Conservation (phyloP, 2,888 invertebrate species). For the Dasysyrphus tricinctus region DNA sequence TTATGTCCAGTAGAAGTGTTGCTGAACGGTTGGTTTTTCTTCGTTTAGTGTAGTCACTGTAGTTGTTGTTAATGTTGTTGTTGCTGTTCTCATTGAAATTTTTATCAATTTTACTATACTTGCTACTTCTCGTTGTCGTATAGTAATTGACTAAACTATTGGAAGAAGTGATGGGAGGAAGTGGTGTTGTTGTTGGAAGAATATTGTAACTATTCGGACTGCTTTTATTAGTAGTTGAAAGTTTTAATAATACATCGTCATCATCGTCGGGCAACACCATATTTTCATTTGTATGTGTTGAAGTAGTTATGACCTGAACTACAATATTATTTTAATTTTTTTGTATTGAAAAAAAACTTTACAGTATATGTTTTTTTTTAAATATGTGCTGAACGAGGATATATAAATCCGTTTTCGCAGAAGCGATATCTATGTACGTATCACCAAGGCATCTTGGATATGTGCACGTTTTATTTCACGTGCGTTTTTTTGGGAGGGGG, state of each 20-base stretch:
- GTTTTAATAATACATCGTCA: slow-evolving; percentile 68
- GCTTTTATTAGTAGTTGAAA: slow-evolving; percentile 61
- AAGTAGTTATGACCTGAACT: slow-evolving; percentile 69
- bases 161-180: slow-evolving; percentile 17
- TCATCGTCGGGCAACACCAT: slow-evolving; percentile 75
- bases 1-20: slow-evolving; percentile 24
- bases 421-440: slow-evolving; percentile 49
- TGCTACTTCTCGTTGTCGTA: slow-evolving; percentile 54
- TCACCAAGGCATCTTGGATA: slow-evolving; percentile 69
- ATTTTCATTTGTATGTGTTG: slow-evolving; percentile 72
- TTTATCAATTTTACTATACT: slow-evolving; percentile 48
- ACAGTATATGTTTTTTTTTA: not conserved
- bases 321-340: slow-evolving; percentile 7
- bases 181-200: slow-evolving; percentile 36
- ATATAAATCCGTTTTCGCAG: slow-evolving; percentile 34
- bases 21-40: slow-evolving; percentile 53
- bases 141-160: slow-evolving; percentile 39
- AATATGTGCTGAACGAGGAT: slow-evolving; percentile 20
- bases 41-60: slow-evolving; percentile 71
- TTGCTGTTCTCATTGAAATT: slow-evolving; percentile 60
- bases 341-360: slow-evolving; percentile 21
- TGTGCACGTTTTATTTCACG: slow-evolving; percentile 44
- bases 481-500: not conserved
- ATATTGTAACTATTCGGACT: slow-evolving; percentile 47
- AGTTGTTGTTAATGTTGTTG: slow-evolving; percentile 72